Conservation (phyloP, 2,888 invertebrate species). For the Cyclophora albipunctata region DNA sequence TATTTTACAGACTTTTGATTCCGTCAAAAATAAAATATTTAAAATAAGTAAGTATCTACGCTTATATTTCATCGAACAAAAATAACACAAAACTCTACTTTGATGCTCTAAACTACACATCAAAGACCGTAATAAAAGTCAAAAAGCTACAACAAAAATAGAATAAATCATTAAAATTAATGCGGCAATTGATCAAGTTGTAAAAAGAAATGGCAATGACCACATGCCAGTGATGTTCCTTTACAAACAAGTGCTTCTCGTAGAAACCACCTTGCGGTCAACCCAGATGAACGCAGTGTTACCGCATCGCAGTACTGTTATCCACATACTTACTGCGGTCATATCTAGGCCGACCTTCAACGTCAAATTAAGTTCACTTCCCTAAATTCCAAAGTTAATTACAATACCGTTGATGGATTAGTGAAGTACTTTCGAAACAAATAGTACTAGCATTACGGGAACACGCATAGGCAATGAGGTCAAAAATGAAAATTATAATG, state of each 20-base stretch:
- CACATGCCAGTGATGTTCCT: constrained; percentile 11
- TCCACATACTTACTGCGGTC: constrained; percentile 41
- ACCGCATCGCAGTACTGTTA: constrained; percentile 55
- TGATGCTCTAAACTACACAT: too few species aligned
- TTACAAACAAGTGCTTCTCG: constrained; percentile 22
- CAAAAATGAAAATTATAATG: not conserved
- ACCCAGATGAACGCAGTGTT: constrained; percentile 8
- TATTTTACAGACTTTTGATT: too few species aligned
- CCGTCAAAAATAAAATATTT: too few species aligned
- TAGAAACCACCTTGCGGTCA: not conserved
- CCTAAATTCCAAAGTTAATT: constrained; percentile 51
- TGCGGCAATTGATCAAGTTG: too few species aligned
- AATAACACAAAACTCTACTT: too few species aligned
- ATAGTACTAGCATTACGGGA: not conserved
- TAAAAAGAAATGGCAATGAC: not conserved
- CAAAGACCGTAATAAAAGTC: too few species aligned
- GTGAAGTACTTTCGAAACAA: constrained; percentile 5
- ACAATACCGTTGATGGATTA: constrained; percentile 20
- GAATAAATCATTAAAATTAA: too few species aligned
- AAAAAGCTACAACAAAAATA: too few species aligned
- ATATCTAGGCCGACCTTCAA: constrained; percentile 59
- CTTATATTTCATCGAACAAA: too few species aligned
- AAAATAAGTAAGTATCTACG: too few species aligned
- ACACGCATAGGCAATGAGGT: not conserved
- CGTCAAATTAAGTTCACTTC: constrained; percentile 58